Evolutionary conservation across 2,797 vertebrate genomes (phyloP), one percentile per base, ranked within the genome.

Genomic region (Anas flavirostris): DNA sequence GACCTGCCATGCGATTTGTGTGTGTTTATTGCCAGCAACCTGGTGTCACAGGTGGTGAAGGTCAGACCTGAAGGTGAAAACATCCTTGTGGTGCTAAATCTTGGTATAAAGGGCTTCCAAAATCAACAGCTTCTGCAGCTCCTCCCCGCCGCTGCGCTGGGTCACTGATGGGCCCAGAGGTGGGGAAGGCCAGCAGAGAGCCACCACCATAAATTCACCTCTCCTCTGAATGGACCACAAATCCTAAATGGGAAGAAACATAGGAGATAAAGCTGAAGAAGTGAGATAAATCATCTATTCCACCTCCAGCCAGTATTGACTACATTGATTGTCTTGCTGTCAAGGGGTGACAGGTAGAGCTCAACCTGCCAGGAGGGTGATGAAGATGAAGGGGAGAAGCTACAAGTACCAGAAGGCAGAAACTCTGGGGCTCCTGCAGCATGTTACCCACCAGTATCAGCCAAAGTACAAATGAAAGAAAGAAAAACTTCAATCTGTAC

Each of bases 381-480:
- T 53, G 33, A 62, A 74, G 29, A 12, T 74, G 43, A n/a, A 19
- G 12, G 39, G 37, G 37, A 83, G 13, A 80, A 75, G 56, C 62
- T 53, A 6, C 5, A 3, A 69, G 37, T 5, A 64, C 33, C 44
- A 41, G 37, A 31, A 39, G 15, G 15, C n/a, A 69, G 56, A 63
- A 69, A 12, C 21, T 19, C 31, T 50, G 44, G 19, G 16, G 39
- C 26, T 59, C 37, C 53, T 53, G 53, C 41, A 35, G 26, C 52
- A 9, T 12, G 19, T 68, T 14, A 12, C 5, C 18, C 39, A 81
- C 14, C 0, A 0, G 29, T 0, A 5, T 26, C 10, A 29, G 41
- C 41, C n/a, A 18, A 84, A 80, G 55, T 44, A 50, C 37, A 66
- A 2, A 12, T 12, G n/a, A 62, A 48, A 31, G 13, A 33, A 25